Conservation (phyloP, 2,113 vertebrate species). For the Craseonycteris thonglongyai region DNA sequence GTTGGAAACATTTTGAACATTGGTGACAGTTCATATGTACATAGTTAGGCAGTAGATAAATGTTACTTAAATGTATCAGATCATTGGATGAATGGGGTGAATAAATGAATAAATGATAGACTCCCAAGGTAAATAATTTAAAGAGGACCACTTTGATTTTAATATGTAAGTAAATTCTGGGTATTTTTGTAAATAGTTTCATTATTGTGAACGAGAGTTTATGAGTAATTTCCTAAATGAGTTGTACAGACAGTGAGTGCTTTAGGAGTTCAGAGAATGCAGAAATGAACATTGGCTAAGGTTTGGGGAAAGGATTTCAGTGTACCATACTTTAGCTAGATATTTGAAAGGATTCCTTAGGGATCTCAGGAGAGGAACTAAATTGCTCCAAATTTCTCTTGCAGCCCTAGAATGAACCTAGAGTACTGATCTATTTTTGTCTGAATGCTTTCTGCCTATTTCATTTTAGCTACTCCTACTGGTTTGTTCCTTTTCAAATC, state of each 20-base stretch:
- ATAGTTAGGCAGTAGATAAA: background rate
- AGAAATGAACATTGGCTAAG: constrained; percentile 37
- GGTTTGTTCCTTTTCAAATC: constrained; percentile 50
- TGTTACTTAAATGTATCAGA: background rate
- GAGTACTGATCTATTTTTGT: constrained; percentile 55
- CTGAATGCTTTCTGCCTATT: constrained; percentile 42
- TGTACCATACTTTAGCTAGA: constrained; percentile 17
- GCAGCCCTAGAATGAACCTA: constrained; percentile 48
- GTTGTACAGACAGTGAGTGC: constrained; percentile 8
- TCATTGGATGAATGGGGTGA: background rate
- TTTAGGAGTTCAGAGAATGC: constrained; percentile 14
- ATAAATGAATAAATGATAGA: background rate
- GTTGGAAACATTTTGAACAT: background rate
- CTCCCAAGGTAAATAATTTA: constrained; percentile 31
- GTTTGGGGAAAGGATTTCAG: constrained; percentile 28
- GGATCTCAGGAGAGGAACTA: constrained; percentile 29
- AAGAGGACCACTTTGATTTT: constrained; percentile 7
- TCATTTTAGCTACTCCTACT: constrained; percentile 49
- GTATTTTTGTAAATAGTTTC: constrained; percentile 24
- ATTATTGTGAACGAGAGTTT: background rate
- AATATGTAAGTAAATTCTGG: constrained; percentile 37
- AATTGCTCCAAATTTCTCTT: constrained; percentile 50
- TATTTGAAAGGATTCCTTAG: constrained; percentile 31
- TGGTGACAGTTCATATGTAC: background rate
- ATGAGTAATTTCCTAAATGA: constrained; percentile 32